These are phyloP conservation scores for Sebastes hubbsi DNA, from an alignment of 2,797 vertebrate species.

Conservation along the genomic window DNA sequence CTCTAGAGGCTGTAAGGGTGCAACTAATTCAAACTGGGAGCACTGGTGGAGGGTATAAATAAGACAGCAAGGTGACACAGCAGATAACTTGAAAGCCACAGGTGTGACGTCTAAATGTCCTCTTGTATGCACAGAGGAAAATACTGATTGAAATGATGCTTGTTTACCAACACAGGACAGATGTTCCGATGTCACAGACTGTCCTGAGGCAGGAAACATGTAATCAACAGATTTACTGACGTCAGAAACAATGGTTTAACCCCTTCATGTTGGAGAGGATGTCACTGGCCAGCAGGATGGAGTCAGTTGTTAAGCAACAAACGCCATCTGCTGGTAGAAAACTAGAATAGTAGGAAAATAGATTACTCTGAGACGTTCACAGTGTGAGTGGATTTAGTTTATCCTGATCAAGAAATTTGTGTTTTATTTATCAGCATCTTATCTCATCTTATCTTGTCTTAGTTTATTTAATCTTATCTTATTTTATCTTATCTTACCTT, in stretches of 20 bases:
- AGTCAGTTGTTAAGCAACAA: constrained; percentile 62
- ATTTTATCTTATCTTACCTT: too few species aligned
- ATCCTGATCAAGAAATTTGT: too few species aligned
- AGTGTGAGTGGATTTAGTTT: neutral
- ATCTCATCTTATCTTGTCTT: too few species aligned
- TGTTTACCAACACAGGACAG: neutral
- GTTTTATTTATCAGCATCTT: too few species aligned
- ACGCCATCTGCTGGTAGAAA: constrained; percentile 85
- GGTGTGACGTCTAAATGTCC: neutral
- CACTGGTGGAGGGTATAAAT: neutral
- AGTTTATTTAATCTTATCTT: too few species aligned
- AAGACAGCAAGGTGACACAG: constrained; percentile 4
- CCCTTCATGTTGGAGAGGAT: neutral
- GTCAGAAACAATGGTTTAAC: constrained; percentile 35
- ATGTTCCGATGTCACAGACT: constrained; percentile 10
- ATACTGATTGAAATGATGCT: neutral
- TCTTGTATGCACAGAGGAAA: neutral
- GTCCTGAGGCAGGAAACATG: constrained; percentile 5
- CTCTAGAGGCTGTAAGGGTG: neutral
- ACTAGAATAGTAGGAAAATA: constrained; percentile 29
- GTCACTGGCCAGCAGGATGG: neutral
- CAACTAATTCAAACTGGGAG: neutral
- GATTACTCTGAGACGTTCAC: neutral
- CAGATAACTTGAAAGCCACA: neutral
- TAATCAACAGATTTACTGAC: constrained; percentile 35